phyloP scores from a whole-genome alignment of 2,888 invertebrate genomes.

The Acanthoscelides obtectus region DNA sequence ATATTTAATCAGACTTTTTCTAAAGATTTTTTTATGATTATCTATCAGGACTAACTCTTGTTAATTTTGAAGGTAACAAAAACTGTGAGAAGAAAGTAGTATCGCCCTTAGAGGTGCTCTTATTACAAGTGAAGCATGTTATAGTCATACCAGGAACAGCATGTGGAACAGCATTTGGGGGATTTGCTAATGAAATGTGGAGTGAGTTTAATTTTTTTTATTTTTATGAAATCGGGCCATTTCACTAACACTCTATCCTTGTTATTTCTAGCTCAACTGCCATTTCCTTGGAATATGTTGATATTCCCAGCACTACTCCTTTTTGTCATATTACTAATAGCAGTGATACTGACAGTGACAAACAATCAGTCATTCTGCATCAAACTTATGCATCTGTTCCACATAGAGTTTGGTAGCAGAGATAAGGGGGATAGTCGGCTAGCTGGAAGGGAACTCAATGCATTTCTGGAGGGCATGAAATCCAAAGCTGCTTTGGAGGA shows the following conservation, averaged over 20 bases:
- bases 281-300: constrained; percentile 25
- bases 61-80: constrained; percentile 18
- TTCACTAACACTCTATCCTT: neutral
- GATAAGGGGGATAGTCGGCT: constrained; percentile 1
- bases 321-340: constrained; percentile 13
- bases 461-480: neutral
- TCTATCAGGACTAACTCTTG: neutral
- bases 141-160: constrained; percentile 28
- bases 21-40: no score
- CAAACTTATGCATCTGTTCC: constrained; percentile 26
- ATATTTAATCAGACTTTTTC: no score
- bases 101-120: constrained; percentile 25
- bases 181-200: constrained; percentile 25
- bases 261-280: neutral
- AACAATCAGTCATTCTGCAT: constrained; percentile 21
- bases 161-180: constrained; percentile 27
- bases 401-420: constrained; percentile 23
- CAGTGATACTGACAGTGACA: constrained; percentile 15
- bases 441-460: neutral
- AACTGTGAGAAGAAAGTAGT: constrained; percentile 27
- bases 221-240: neutral
- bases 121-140: constrained; percentile 25
- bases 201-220: constrained; percentile 20
- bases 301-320: constrained; percentile 27
- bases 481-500: neutral